Conservation (phyloP, 2,797 vertebrate species). For the Chrosomus eos region DNA sequence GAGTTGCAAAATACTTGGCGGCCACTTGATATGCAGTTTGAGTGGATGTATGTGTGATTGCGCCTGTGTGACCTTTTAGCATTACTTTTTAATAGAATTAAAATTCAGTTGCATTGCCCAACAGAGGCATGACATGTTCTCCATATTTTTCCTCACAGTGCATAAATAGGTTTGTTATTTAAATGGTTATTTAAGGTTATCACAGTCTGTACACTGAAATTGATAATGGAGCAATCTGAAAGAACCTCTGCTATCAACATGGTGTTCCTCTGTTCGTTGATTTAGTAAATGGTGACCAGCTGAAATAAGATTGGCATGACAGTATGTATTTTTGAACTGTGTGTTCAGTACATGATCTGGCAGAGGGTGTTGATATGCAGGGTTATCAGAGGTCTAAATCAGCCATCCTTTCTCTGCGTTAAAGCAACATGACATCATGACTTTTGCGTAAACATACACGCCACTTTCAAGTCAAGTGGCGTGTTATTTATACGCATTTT, state of each 20-base stretch:
- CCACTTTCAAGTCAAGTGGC: no score
- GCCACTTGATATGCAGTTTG: neutral
- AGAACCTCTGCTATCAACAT: neutral
- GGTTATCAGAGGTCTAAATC: constrained; percentile 12
- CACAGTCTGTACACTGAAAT: neutral
- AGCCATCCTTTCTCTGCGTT: neutral
- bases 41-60: neutral
- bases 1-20: neutral
- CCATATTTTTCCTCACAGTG: neutral
- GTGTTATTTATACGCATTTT: no score
- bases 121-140: neutral
- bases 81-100: neutral
- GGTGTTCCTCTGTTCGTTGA: constrained; percentile 14
- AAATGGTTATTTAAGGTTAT: neutral
- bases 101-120: neutral
- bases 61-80: neutral
- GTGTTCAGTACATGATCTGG: constrained; percentile 21
- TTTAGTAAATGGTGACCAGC: neutral
- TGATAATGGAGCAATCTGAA: neutral
- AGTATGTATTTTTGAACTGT: constrained; percentile 4
- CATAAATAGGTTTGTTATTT: neutral
- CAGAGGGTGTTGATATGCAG: constrained; percentile 9
- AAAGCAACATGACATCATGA: no score
- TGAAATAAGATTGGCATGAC: constrained; percentile 26
- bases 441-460: no score